These are phyloP conservation scores for Dolichotis patagonum DNA, from an alignment of 2,113 vertebrate genomes.

Conservation along the genomic window DNA sequence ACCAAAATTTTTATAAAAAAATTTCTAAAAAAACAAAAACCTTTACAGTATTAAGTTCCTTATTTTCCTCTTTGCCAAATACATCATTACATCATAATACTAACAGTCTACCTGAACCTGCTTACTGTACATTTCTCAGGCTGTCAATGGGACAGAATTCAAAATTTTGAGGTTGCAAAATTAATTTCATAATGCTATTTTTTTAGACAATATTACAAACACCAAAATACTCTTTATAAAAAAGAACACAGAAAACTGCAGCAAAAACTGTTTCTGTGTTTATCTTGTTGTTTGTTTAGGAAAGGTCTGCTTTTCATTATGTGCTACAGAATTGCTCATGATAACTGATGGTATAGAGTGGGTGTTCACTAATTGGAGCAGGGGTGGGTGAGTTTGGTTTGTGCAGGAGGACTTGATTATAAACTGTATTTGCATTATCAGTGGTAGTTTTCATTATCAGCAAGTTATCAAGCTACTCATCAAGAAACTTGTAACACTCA, in stretches of 20 bases:
- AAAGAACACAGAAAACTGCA: slow-evolving; percentile 43
- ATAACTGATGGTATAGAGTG: not conserved
- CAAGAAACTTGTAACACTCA: not conserved
- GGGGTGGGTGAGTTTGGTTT: not conserved
- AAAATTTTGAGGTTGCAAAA: not conserved
- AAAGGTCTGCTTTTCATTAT: slow-evolving; percentile 8
- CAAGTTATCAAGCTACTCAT: slow-evolving; percentile 38
- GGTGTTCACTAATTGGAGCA: not conserved
- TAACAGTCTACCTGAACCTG: not conserved
- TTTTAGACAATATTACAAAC: slow-evolving; percentile 59
- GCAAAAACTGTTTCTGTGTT: slow-evolving; percentile 58
- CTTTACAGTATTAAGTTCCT: slow-evolving; percentile 52
- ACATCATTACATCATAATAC: not conserved
- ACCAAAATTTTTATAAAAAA: not conserved
- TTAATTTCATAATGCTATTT: slow-evolving; percentile 35
- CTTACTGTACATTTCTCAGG: not conserved
- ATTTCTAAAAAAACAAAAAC: slow-evolving; percentile 54
- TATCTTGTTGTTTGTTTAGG: not conserved
- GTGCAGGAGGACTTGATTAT: not conserved
- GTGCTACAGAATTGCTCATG: not conserved
- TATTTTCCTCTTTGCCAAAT: slow-evolving; percentile 41
- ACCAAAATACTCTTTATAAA: slow-evolving; percentile 72
- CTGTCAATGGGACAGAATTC: not conserved
- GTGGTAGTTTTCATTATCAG: not conserved
- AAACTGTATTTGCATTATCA: not conserved